Evolutionary conservation across 2,888 invertebrate genomes (phyloP).

Genomic region (Metacarcinus magister): DNA sequence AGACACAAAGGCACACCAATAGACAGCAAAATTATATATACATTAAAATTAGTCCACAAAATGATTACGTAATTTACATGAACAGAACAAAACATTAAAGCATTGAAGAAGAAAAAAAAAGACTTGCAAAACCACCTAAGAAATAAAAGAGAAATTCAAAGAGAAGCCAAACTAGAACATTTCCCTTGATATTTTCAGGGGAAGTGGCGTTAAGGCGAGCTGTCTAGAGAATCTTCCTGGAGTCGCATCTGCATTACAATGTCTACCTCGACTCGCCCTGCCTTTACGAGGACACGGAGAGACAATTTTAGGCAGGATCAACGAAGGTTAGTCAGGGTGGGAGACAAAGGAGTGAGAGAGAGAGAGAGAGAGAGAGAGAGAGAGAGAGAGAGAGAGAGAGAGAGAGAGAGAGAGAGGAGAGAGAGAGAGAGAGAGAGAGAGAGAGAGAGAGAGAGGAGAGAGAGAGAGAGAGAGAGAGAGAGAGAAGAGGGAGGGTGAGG

Average conservation of each 20-base stretch:
- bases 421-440: neutral
- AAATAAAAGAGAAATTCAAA: too few species aligned
- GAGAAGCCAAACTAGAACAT: neutral
- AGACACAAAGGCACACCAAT: too few species aligned
- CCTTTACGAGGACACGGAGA: neutral
- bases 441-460: neutral
- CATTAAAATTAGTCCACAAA: too few species aligned
- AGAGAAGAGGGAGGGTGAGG: neutral
- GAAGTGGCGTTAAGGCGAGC: neutral
- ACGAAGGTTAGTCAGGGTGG: neutral
- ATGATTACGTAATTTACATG: too few species aligned
- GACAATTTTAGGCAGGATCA: neutral
- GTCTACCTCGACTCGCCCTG: neutral
- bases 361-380: neutral
- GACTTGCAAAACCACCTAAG: too few species aligned
- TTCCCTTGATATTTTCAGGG: neutral
- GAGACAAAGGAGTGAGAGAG: neutral
- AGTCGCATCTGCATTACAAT: neutral
- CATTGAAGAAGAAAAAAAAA: too few species aligned
- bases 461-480: neutral
- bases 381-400: neutral
- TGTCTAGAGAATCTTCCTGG: neutral
- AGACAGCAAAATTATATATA: too few species aligned
- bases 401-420: neutral
- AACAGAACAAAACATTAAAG: too few species aligned